These are phyloP conservation scores for Archocentrus centrarchus DNA, from an alignment of 2,113 vertebrate species.

Conservation along the genomic window DNA sequence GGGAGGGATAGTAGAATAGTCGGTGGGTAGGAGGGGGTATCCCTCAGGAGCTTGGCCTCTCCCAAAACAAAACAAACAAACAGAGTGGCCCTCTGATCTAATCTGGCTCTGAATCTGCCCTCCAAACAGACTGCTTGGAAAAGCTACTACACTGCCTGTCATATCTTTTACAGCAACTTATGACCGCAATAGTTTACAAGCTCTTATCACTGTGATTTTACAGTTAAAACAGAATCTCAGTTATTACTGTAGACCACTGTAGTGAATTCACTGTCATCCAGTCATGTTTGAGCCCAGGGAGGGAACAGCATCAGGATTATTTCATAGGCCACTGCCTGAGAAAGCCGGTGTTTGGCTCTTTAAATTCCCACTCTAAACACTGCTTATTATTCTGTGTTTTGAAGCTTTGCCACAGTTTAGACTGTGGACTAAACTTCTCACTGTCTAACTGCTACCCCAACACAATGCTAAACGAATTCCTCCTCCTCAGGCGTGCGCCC, in stretches of 20 bases:
- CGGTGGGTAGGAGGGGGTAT: constrained; percentile 34
- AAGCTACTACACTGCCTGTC: constrained; percentile 36
- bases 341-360: constrained; percentile 38
- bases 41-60: constrained; percentile 65
- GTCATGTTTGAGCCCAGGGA: background rate
- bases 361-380: constrained; percentile 58
- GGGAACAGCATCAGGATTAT: constrained; percentile 1
- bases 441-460: constrained; percentile 87
- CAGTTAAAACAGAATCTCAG: background rate
- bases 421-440: constrained; percentile 84
- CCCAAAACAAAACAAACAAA: constrained; percentile 82
- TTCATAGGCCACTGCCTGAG: constrained; percentile 42
- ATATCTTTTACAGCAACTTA: background rate
- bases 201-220: background rate
- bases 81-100: constrained; percentile 78
- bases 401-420: constrained; percentile 68
- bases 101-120: constrained; percentile 65
- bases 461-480: constrained; percentile 92
- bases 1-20: constrained; percentile 63
- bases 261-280: constrained; percentile 12
- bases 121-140: constrained; percentile 57
- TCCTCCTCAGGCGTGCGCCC: constrained; percentile 88
- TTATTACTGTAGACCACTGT: background rate
- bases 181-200: background rate
- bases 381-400: constrained; percentile 60